Evolutionary conservation across 2,113 vertebrate species (phyloP).

Genomic region (Morone chrysops): DNA sequence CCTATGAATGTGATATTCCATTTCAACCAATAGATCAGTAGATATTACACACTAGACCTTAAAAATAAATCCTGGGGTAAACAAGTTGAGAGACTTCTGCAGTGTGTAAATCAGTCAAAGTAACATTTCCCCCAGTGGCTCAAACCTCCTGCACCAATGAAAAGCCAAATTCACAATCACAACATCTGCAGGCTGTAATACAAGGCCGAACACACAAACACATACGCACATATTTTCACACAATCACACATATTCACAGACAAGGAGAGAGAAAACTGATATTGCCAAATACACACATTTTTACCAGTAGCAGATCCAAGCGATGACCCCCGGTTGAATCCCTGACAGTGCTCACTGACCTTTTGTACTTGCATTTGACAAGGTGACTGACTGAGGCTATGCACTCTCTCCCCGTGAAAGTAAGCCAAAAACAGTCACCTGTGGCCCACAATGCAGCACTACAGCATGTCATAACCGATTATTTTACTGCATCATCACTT

Average conservation of each 20-base stretch:
- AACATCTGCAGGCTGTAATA: constrained; percentile 50
- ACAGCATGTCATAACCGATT: constrained; percentile 60
- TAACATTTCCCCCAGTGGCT: constrained; percentile 25
- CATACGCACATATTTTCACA: constrained; percentile 16
- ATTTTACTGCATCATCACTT: constrained; percentile 41
- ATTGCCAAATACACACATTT: not conserved
- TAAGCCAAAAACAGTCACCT: constrained; percentile 51
- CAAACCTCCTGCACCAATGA: constrained; percentile 25
- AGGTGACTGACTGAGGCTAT: constrained; percentile 18
- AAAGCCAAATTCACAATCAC: constrained; percentile 46
- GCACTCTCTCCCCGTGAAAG: constrained; percentile 42
- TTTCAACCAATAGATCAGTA: too few species aligned
- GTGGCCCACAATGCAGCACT: constrained; percentile 51
- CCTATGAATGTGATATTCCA: too few species aligned
- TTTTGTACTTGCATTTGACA: constrained; percentile 9
- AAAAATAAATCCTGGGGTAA: constrained; percentile 10
- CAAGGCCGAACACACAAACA: constrained; percentile 15
- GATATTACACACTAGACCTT: too few species aligned
- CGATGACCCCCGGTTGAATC: constrained; percentile 2
- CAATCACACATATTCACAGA: constrained; percentile 17
- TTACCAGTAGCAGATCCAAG: not conserved
- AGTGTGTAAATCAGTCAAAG: constrained; percentile 26
- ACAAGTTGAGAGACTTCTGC: constrained; percentile 8
- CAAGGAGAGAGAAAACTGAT: not conserved
- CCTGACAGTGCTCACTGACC: constrained; percentile 20